Percentiles rank a stretch among this genome's conserved stretches.
phyloP scores from a whole-genome alignment of 2,113 vertebrate species.

The Cnemophilus loriae region DNA sequence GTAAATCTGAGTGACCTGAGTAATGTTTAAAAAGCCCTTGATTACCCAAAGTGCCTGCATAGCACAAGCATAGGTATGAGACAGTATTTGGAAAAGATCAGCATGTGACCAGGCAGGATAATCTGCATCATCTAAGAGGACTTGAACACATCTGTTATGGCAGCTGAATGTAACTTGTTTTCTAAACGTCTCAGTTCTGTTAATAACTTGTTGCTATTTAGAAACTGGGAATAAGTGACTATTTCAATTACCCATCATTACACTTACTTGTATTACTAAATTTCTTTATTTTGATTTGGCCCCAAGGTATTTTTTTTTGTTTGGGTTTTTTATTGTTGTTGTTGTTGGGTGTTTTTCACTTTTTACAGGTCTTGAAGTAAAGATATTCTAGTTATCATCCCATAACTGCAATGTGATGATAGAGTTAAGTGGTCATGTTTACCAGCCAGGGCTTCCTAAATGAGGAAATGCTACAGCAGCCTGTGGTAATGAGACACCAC shows the following conservation, averaged over 20 bases:
- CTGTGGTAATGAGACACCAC: not conserved
- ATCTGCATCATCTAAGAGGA: not conserved
- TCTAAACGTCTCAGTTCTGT: not conserved
- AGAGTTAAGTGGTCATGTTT: not conserved
- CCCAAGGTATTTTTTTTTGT: too few relatives aligned
- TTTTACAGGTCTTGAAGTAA: not conserved
- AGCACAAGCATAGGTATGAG: not conserved
- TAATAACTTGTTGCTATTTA: not conserved
- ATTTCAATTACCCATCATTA: not conserved
- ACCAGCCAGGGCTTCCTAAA: not conserved
- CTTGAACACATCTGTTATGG: not conserved
- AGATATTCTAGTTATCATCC: not conserved
- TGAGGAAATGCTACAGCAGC: not conserved
- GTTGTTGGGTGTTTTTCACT: too few relatives aligned
- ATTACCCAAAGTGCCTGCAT: not conserved
- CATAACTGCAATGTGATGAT: not conserved
- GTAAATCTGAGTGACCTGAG: not conserved
- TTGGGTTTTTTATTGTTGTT: rapidly evolving
- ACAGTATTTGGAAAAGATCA: not conserved
- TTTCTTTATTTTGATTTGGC: not conserved
- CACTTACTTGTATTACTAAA: not conserved
- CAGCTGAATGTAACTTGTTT: not conserved
- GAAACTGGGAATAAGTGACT: not conserved
- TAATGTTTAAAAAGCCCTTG: not conserved
- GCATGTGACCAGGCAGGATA: not conserved